These are phyloP conservation scores for Conus canariensis DNA, from an alignment of 2,888 invertebrate species.

Conservation along the genomic window DNA sequence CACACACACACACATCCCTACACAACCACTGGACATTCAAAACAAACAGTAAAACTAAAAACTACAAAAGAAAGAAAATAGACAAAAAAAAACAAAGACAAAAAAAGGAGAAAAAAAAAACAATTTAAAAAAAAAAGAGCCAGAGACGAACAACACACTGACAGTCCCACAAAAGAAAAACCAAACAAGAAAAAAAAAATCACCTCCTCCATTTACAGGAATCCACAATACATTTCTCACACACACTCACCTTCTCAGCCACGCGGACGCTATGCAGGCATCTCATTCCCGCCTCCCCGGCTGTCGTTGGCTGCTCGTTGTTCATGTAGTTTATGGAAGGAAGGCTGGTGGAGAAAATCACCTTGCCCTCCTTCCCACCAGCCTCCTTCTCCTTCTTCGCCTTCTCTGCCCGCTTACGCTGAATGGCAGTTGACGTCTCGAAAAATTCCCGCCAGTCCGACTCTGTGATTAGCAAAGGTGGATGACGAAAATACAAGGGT, in stretches of 20 bases:
- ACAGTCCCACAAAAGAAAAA: too few relatives aligned
- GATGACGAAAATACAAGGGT: not conserved
- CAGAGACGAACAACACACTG: not conserved
- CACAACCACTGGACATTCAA: not conserved
- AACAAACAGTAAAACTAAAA: too few relatives aligned
- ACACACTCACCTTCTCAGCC: constrained; percentile 58
- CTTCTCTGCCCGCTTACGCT: constrained; percentile 37
- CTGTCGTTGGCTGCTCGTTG: constrained; percentile 58
- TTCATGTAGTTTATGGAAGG: constrained; percentile 63
- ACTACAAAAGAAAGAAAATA: too few relatives aligned
- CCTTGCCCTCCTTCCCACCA: constrained; percentile 57
- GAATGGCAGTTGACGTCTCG: constrained; percentile 59
- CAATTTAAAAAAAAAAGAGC: too few relatives aligned
- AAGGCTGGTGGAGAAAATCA: constrained; percentile 52
- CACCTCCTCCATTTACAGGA: too few relatives aligned
- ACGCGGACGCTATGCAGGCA: constrained; percentile 62
- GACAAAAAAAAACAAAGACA: too few relatives aligned
- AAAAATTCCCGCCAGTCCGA: constrained; percentile 66
- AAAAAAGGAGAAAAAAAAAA: too few relatives aligned
- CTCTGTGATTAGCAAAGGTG: constrained; percentile 15
- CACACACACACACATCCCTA: not conserved
- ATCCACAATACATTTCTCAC: not conserved
- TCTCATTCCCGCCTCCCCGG: constrained; percentile 66
- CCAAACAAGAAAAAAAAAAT: too few relatives aligned
- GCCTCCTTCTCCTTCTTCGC: constrained; percentile 50